These are phyloP conservation scores for Spinus olivaceus DNA, from an alignment of 2,797 vertebrate species.

Conservation along the genomic window DNA sequence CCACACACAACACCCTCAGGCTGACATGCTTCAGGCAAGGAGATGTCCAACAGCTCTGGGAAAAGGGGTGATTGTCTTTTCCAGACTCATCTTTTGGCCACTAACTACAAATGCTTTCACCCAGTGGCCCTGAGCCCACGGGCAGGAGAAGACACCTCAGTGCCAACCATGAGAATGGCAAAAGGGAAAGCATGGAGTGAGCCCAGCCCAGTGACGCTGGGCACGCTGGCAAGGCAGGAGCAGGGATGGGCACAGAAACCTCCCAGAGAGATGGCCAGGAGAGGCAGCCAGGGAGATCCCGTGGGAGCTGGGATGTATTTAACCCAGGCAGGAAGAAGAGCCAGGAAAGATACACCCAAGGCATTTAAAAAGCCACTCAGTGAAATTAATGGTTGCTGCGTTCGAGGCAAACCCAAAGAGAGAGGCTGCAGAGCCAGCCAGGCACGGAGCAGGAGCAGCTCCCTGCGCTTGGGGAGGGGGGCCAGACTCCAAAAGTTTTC, in stretches of 20 bases:
- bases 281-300: neutral
- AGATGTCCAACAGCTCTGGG: fast-evolving
- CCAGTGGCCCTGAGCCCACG: neutral
- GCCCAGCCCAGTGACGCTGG: fast-evolving
- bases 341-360: neutral
- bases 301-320: neutral
- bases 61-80: neutral
- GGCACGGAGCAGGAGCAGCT: fast-evolving
- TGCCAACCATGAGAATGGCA: neutral
- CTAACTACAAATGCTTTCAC: neutral
- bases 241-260: neutral
- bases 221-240: neutral
- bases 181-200: neutral
- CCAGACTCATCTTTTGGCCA: neutral
- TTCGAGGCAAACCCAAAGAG: conserved; percentile 6
- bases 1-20: neutral
- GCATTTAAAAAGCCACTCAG: conserved; percentile 11
- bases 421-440: neutral
- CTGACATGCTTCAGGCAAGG: fast-evolving
- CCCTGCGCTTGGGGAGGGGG: neutral
- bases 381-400: neutral
- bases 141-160: neutral
- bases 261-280: neutral
- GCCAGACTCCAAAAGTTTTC: neutral
- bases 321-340: neutral